Evolutionary conservation across 92 coral and sea anemone species (phyloP), one percentile per base, ranked within the genome.

Genomic region (Plumapathes pennacea): DNA sequence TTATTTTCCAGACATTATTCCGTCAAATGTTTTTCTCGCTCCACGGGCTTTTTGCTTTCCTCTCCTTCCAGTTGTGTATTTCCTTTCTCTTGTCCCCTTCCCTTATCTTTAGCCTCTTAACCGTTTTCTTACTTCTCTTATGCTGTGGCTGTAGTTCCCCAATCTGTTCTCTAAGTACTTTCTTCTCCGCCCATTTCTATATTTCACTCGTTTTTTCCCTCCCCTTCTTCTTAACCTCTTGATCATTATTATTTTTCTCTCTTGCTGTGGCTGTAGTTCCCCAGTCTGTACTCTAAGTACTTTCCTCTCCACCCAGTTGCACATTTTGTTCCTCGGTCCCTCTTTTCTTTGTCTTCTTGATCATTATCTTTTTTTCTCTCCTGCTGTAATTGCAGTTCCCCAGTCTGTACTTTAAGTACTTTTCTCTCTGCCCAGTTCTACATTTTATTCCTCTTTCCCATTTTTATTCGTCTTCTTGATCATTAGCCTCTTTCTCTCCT

Each of bases 121-220:
- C n/a, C n/a, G n/a, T n/a, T n/a, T n/a, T n/a, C n/a, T n/a, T n/a
- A n/a, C n/a, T 17, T 45, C 19, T 32, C n/a, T n/a, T n/a, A n/a
- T n/a, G n/a, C n/a, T n/a, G n/a, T 31, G n/a, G 26, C 40, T 26
- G 45, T 18, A 85, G 98, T 92, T 92, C 49, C 98, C 98, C 13
- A 76, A 74, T 24, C 64, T 92, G 22, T 88, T 90, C 24, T 81
- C 85, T 26, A 82, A 92, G 56, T 88, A 80, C 73, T 92, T 92
- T 59, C 40, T 8, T 36, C n/a, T 8, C 40, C 40, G 8, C n/a
- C 9, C 8, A 36, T n/a, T 36, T 36, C 9, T 8, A 36, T n/a
- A 49, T 13, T 23, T 49, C 27, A 4, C 27, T 3, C 20, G n/a
- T 13, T 7, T 49, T 15, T 49, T 29, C 4, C 27, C 10, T 4